Evolutionary conservation across 1,140 invertebrate species (phyloP).

Genomic region (Sarcophaga peregrina): DNA sequence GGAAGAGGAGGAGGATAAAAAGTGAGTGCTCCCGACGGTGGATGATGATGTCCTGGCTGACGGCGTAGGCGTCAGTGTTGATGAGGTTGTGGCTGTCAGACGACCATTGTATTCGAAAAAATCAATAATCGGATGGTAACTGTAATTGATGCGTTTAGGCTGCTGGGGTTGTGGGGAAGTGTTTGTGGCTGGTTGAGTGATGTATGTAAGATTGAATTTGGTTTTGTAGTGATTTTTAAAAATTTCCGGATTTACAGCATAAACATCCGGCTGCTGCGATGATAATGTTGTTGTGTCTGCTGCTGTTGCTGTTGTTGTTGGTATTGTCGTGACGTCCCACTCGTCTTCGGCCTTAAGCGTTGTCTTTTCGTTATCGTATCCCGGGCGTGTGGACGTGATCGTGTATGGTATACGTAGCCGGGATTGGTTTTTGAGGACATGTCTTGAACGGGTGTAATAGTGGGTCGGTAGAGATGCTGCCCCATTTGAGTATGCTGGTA

Average conservation of each 20-base stretch:
- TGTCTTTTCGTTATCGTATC: constrained; percentile 32
- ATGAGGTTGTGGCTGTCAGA: constrained; percentile 36
- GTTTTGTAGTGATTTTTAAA: constrained; percentile 30
- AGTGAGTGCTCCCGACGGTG: neutral
- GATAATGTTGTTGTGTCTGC: constrained; percentile 54
- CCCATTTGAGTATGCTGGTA: constrained; percentile 44
- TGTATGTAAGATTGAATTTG: constrained; percentile 30
- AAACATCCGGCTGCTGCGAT: constrained; percentile 49
- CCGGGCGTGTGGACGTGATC: neutral
- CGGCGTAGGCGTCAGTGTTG: constrained; percentile 23
- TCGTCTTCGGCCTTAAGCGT: neutral
- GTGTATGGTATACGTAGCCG: constrained; percentile 23
- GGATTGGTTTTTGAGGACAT: constrained; percentile 35
- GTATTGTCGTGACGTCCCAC: constrained; percentile 31
- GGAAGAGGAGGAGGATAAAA: constrained; percentile 1
- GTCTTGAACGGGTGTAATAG: constrained; percentile 19
- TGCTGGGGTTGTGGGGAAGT: neutral
- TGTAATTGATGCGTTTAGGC: constrained; percentile 78
- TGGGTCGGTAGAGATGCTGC: constrained; percentile 34
- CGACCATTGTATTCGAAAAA: constrained; percentile 73
- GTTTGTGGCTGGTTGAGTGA: neutral
- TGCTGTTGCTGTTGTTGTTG: constrained; percentile 47
- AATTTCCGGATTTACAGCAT: constrained; percentile 37
- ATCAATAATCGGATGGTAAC: constrained; percentile 86
- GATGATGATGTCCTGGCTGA: neutral